Evolutionary conservation across 2,888 invertebrate genomes (phyloP), one percentile per base, ranked within the genome.

Genomic region (Trichacis sp.): DNA sequence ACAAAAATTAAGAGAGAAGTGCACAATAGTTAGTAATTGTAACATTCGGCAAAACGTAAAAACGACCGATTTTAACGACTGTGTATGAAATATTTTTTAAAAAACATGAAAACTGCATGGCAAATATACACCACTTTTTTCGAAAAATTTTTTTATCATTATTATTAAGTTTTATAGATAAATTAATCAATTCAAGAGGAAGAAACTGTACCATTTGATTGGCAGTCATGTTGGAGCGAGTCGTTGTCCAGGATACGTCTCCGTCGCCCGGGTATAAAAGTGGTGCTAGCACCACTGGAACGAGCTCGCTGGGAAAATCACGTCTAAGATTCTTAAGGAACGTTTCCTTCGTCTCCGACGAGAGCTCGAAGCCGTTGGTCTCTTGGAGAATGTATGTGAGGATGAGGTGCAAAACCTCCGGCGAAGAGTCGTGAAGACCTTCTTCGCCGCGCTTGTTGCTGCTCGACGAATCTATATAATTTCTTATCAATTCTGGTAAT

Each of bases 211-310:
- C 83, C 80, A 83, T 78, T 72, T 82, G 81, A 72, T 78, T 80
- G 43, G 82, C 73, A 61, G 84, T 79, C 84, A 84, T 84, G 72
- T 79, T 81, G 75, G 80, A 71, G 19, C 78, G 78, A 57, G 76
- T 74, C 43, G 72, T 75, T 3, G 54, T 64, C n/a, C 57, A 42
- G 2, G 57, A 60, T 20, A 64, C 61, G 58, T 74, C 73, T 70
- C 89, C 89, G 84, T 91, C 90, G 86, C 92, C 92, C 20, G 93
- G 90, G 84, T 96, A 96, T 70, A 97, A 87, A 71, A 95, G 87
- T 72, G 96, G 96, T 74, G 95, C 93, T 76, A 97, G 87, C 74
- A 97, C 92, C 78, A 96, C 92, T 33, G 97, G 96, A 58, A 95
- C 95, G 77, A 92, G 89, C 81, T 94, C 93, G 69, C 92, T 90